Evolutionary conservation across 2,888 invertebrate species (phyloP), one percentile per base, ranked within the genome.

Genomic region (Heteromurus nitidus): DNA sequence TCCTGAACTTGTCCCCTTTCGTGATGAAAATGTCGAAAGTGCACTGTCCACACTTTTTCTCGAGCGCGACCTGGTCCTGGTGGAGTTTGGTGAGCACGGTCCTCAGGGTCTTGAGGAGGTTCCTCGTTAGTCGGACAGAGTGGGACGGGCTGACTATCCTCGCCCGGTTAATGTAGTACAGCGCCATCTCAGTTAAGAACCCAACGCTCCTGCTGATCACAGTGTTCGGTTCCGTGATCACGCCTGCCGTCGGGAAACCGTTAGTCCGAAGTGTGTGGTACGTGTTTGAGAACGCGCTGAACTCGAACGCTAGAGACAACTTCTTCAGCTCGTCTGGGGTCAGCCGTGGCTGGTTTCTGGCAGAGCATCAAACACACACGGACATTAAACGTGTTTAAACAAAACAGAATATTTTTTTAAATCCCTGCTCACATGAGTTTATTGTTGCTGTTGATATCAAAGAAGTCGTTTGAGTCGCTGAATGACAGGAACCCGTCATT

Each of bases 181-280:
- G 24, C 13, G 60, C 55, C 28, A 82, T 20, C n/a, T 82, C 75
- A 7, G 62, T 70, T 9, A 82, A 24, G 60, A 80, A 82, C 2
- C 74, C 50, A 7, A 42, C 36, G 47, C 70, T 80, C 30, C 62
- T 44, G 16, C 74, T 53, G 7, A 69, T 68, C 11, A n/a, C 26
- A 20, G 44, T 20, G 16, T 69, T 5, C 11, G 26, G 47, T 20
- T 64, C 50, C 26, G 16, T 16, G 16, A 50, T 1, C 28, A 62
- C 18, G 1, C 68, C 62, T 18, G 30, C 0, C 2, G 42, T 28
- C 13, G 26, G 44, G 28, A 65, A 28, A 1, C 30, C 31, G 9
- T 47, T 24, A 0, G 24, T 22, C 0, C 24, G 24, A 18, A 65
- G 53, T 7, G 55, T 1, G 30, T 58, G 31, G 42, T 74, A 80